Conservation (phyloP, 2,797 vertebrate genomes). For the Diplodus sargus region DNA sequence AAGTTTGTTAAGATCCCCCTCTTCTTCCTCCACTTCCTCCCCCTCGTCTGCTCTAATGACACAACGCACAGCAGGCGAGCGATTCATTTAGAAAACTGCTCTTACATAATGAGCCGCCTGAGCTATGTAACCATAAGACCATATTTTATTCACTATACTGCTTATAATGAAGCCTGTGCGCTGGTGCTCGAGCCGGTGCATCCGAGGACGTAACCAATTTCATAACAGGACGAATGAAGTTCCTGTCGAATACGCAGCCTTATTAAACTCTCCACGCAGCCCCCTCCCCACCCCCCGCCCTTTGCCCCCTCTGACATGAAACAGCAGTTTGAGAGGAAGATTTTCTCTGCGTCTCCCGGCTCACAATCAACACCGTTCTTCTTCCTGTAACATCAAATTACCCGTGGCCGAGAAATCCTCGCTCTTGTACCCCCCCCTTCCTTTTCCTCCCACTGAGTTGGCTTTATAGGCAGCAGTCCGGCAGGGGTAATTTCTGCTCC, state of each 20-base stretch:
- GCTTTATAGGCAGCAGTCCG: conserved; percentile 77
- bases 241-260: conserved; percentile 47
- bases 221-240: conserved; percentile 38
- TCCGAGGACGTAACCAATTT: conserved; percentile 48
- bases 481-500: conserved; percentile 76
- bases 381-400: conserved; percentile 76
- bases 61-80: conserved; percentile 31
- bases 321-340: conserved; percentile 54
- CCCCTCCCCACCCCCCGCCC: not conserved
- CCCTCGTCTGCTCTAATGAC: conserved; percentile 37
- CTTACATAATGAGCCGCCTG: conserved; percentile 62
- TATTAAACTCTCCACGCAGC: conserved; percentile 52
- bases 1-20: conserved; percentile 18
- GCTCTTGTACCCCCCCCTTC: conserved; percentile 22
- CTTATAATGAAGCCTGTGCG: conserved; percentile 55
- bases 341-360: conserved; percentile 57
- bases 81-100: conserved; percentile 60
- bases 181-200: conserved; percentile 40
- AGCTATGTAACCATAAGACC: conserved; percentile 55
- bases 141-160: conserved; percentile 62
- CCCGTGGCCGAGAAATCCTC: conserved; percentile 62
- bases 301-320: conserved; percentile 56
- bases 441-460: conserved; percentile 72
- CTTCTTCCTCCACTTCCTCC: conserved; percentile 3
- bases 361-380: conserved; percentile 68